These are phyloP conservation scores for Mobula hypostoma DNA, from an alignment of 2,113 vertebrate species.

Conservation along the genomic window DNA sequence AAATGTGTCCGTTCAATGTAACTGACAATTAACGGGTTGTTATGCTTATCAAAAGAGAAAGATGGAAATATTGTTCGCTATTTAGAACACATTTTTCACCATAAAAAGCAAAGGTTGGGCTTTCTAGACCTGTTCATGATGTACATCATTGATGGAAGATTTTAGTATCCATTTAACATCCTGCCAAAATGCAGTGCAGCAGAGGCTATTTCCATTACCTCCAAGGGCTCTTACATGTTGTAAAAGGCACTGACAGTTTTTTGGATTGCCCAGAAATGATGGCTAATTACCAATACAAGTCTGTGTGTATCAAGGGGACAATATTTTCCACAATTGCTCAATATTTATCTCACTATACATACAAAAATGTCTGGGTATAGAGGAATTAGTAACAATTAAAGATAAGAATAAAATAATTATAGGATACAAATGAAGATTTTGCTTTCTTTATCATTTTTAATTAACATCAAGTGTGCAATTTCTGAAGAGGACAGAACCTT, in stretches of 20 bases:
- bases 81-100: not conserved
- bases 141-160: not conserved
- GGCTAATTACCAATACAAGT: not conserved
- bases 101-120: not conserved
- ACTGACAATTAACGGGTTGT: not conserved
- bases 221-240: not conserved
- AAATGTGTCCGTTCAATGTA: not conserved
- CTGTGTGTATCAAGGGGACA: not conserved
- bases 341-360: not conserved
- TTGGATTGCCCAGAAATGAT: not conserved
- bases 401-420: too few species aligned
- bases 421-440: too few species aligned
- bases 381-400: not conserved
- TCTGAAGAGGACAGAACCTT: not conserved
- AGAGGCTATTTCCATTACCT: not conserved
- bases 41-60: not conserved
- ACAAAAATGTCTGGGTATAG: not conserved
- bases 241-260: not conserved
- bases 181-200: not conserved
- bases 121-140: not conserved
- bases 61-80: not conserved
- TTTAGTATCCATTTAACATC: not conserved
- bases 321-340: not conserved
- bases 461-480: not conserved
- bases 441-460: not conserved